These are phyloP conservation scores for Pseudorectes ferrugineus DNA, from an alignment of 2,113 vertebrate genomes.

Conservation along the genomic window DNA sequence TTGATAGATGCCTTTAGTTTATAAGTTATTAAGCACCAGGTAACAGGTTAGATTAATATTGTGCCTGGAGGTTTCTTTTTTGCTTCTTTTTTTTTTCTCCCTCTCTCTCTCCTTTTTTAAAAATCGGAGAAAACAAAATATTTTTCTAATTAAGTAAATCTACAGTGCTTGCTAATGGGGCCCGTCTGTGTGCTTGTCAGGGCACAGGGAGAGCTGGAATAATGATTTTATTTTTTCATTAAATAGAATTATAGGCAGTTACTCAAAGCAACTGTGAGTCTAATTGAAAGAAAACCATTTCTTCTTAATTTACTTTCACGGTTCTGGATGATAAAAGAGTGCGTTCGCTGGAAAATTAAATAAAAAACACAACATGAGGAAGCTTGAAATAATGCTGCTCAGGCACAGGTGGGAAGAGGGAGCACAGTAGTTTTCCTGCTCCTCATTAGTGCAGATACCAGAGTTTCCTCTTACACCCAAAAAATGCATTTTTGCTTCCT, in stretches of 20 bases:
- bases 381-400: not conserved
- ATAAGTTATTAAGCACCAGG: slow-evolving; percentile 74
- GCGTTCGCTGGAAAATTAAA: slow-evolving; percentile 76
- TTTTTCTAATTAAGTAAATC: slow-evolving; percentile 87
- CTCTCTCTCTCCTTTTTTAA: not conserved
- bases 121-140: slow-evolving; percentile 79
- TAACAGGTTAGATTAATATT: slow-evolving; percentile 80
- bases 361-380: slow-evolving; percentile 72
- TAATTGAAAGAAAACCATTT: slow-evolving; percentile 88
- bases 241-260: slow-evolving; percentile 87
- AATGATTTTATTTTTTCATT: slow-evolving; percentile 86
- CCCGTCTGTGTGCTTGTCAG: slow-evolving; percentile 73
- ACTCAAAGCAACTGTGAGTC: slow-evolving; percentile 79
- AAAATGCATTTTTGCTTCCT: not conserved
- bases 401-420: slow-evolving; percentile 42
- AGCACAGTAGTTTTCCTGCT: not conserved
- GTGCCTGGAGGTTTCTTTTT: slow-evolving; percentile 69
- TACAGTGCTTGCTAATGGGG: slow-evolving; percentile 74
- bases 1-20: slow-evolving; percentile 55
- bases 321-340: slow-evolving; percentile 83
- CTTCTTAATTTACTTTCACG: slow-evolving; percentile 85
- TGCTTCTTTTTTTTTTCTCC: not conserved
- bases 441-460: not conserved
- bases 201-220: slow-evolving; percentile 71
- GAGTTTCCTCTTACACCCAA: not conserved